Evolutionary conservation across 2,888 invertebrate species (phyloP).

Genomic region (Cantharis rustica): DNA sequence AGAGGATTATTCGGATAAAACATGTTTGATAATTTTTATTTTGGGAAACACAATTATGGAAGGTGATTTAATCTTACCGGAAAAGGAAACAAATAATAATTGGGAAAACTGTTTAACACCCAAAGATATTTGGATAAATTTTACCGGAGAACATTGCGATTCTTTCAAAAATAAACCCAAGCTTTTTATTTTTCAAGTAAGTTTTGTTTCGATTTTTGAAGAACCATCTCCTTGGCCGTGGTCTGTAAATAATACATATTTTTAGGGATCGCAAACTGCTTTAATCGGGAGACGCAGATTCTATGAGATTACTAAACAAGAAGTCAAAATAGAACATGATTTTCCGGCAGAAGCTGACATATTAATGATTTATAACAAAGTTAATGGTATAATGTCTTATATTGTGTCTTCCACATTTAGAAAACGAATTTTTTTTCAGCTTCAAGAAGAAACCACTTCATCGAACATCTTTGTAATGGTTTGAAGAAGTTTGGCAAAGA

Average conservation of each 20-base stretch:
- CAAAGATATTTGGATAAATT: conserved; percentile 42
- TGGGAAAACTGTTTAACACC: conserved; percentile 8
- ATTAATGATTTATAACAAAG: conserved; percentile 35
- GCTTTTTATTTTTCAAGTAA: conserved; percentile 49
- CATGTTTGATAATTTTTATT: conserved; percentile 44
- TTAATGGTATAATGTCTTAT: not conserved
- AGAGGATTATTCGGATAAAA: conserved; percentile 30
- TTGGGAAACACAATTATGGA: conserved; percentile 23
- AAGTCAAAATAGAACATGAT: conserved; percentile 14
- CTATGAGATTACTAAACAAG: not conserved
- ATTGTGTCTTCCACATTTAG: too few relatives aligned
- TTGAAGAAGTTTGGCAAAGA: conserved; percentile 39
- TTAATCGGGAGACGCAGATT: too few relatives aligned
- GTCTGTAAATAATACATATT: not conserved
- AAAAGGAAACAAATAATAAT: conserved; percentile 13
- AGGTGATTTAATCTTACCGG: conserved; percentile 30
- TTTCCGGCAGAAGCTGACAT: conserved; percentile 40
- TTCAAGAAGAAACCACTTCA: conserved; percentile 28
- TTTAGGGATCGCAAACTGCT: too few relatives aligned
- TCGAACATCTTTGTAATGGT: conserved; percentile 39
- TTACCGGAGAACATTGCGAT: conserved; percentile 41
- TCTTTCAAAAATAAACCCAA: conserved; percentile 48
- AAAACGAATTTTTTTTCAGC: too few relatives aligned
- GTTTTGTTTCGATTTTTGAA: too few relatives aligned
- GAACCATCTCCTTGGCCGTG: not conserved